Evolutionary conservation across 2,797 vertebrate species (phyloP), one percentile per base, ranked within the genome.

Genomic region (Parotocinclus haroldoi): DNA sequence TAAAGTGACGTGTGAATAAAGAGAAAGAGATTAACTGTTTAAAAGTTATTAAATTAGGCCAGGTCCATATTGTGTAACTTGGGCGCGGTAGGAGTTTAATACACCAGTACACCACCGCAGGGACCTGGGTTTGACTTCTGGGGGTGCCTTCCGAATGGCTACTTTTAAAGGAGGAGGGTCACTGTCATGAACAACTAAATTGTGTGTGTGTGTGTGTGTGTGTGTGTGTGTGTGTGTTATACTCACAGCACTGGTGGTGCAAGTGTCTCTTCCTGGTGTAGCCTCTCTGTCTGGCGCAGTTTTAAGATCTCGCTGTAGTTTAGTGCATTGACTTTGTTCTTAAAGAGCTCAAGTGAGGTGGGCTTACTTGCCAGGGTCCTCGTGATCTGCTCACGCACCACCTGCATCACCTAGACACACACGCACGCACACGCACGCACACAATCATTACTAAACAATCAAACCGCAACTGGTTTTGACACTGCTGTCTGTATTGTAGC

Each of bases 281-380:
- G 87, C 10, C 96, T 85, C 64, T 99, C 96, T 0, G 93, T 96
- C 88, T 98, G 96, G 49, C 96, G 86, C 78, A 98, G 91, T 74
- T 93, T 94, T 58, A 99, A 87, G 83, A 99, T 97, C 87, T 99
- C 96, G 0, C 94, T 92, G 78, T 99, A 99, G 87, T 95, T 98
- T 12, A 99, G 80, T 0, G 88, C 80, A 0, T 96, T 96, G 53
- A 99, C 94, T 79, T 94, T 92, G 80, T 93, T 96, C 80, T 95
- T 94, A 85, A 99, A 99, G 10, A 96, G 89, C 82, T 99, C 96
- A 81, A 98, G 82, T 0, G 96, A 98, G 0, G 94, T 96, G 17
- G 95, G 96, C 77, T 94, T 95, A 66, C 91, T 86, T 72, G 90
- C 86, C 80, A 99, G 71, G 0, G 93, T 96, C 75, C 96, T 90